A percentile compares a stretch with the other conserved stretches of the same genome.
Evolutionary conservation across 64 coral and sea anemone species (phyloP).

Genomic region (Astreopora myriophthalma): DNA sequence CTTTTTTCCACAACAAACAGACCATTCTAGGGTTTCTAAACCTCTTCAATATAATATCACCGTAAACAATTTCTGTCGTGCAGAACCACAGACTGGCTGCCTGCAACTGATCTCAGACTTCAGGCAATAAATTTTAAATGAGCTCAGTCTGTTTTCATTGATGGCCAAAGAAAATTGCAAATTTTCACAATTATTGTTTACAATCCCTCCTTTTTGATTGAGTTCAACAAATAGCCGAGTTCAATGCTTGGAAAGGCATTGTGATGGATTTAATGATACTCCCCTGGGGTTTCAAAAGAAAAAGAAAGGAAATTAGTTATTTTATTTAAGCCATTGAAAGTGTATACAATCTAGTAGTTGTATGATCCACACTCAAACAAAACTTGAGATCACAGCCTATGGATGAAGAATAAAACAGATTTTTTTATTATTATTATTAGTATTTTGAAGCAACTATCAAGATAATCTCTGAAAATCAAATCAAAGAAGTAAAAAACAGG

Average conservation of each 20-base stretch:
- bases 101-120: conserved; percentile 14
- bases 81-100: background rate
- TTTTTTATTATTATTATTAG: background rate
- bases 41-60: conserved; percentile 10
- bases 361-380: background rate
- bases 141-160: conserved; percentile 27
- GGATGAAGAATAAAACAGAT: background rate
- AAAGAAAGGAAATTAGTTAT: background rate
- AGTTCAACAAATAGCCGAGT: conserved; percentile 3
- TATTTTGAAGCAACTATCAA: background rate
- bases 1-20: background rate
- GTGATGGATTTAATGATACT: background rate
- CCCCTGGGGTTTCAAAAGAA: conserved; percentile 3
- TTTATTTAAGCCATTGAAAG: background rate
- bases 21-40: background rate
- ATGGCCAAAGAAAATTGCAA: conserved; percentile 31
- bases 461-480: background rate
- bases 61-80: conserved; percentile 15
- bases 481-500: background rate
- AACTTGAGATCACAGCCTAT: background rate
- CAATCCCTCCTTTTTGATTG: background rate
- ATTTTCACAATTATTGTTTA: conserved; percentile 25
- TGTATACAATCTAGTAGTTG: background rate
- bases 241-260: background rate
- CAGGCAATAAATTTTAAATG: conserved; percentile 48